phyloP scores from a whole-genome alignment of 2,888 invertebrate species.

The Orchestes rusci region DNA sequence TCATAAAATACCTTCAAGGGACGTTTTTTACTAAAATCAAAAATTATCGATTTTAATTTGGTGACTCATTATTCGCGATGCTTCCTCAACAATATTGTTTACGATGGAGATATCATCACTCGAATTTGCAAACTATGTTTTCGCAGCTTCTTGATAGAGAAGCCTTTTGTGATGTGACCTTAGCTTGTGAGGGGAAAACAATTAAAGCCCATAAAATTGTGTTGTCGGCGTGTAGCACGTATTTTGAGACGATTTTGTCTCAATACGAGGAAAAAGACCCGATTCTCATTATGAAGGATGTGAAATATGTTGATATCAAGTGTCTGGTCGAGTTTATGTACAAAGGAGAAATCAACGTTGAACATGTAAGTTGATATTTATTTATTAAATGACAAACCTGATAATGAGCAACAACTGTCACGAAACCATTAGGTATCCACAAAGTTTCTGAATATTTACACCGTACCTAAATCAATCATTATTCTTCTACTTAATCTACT shows the following conservation, averaged over 20 bases:
- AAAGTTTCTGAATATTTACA: no score
- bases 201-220: slow-evolving; percentile 80
- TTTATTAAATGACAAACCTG: no score
- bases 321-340: slow-evolving; percentile 93
- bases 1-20: no score
- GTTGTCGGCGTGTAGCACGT: slow-evolving; percentile 85
- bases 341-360: slow-evolving; percentile 91
- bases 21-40: no score
- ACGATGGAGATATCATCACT: slow-evolving; percentile 89
- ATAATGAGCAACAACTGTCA: no score
- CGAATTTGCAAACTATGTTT: slow-evolving; percentile 84
- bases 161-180: slow-evolving; percentile 83
- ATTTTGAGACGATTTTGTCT: slow-evolving; percentile 80
- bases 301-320: slow-evolving; percentile 82
- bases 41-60: no score
- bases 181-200: slow-evolving; percentile 78
- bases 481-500: no score
- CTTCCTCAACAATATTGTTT: slow-evolving; percentile 86
- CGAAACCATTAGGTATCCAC: no score
- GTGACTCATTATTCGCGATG: no score
- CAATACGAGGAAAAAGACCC: slow-evolving; percentile 75
- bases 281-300: slow-evolving; percentile 82
- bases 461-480: no score
- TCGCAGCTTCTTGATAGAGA: slow-evolving; percentile 79
- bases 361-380: slow-evolving; percentile 63